These are phyloP conservation scores for Neosilurus mollespiculum DNA, from an alignment of 2,797 vertebrate species.

Conservation along the genomic window DNA sequence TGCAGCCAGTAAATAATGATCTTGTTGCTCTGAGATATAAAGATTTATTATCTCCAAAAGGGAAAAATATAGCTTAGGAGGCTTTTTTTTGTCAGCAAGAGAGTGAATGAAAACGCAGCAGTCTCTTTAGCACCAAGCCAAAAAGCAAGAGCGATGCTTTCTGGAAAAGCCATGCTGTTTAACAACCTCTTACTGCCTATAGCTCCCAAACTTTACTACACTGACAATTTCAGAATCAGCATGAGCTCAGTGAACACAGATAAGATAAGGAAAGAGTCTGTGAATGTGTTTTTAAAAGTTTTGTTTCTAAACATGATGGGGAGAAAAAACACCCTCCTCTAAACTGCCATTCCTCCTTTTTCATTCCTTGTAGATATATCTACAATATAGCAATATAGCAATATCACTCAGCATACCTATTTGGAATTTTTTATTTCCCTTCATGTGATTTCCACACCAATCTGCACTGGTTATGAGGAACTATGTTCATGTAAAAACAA, in stretches of 20 bases:
- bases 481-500: neutral
- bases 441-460: neutral
- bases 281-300: neutral
- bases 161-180: slow-evolving; percentile 4
- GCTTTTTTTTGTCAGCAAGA: slow-evolving; percentile 18
- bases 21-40: slow-evolving; percentile 10
- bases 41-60: neutral
- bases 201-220: slow-evolving; percentile 18
- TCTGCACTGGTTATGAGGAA: neutral
- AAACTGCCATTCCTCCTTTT: neutral
- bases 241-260: slow-evolving; percentile 14
- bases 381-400: too few relatives aligned
- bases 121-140: slow-evolving; percentile 2
- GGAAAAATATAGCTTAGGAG: neutral
- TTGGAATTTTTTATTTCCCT: neutral
- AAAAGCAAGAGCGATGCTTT: slow-evolving; percentile 5
- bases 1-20: slow-evolving; percentile 1
- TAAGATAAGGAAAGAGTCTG: neutral
- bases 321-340: slow-evolving; percentile 4
- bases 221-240: slow-evolving; percentile 28
- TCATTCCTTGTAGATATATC: neutral
- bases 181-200: slow-evolving; percentile 22
- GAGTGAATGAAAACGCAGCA: neutral
- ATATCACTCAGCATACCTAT: neutral
- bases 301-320: neutral